A percentile compares a stretch with the other conserved stretches of the same genome.
phyloP scores from a whole-genome alignment of 2,797 vertebrate species.

The Pipistrellus pipistrellus region DNA sequence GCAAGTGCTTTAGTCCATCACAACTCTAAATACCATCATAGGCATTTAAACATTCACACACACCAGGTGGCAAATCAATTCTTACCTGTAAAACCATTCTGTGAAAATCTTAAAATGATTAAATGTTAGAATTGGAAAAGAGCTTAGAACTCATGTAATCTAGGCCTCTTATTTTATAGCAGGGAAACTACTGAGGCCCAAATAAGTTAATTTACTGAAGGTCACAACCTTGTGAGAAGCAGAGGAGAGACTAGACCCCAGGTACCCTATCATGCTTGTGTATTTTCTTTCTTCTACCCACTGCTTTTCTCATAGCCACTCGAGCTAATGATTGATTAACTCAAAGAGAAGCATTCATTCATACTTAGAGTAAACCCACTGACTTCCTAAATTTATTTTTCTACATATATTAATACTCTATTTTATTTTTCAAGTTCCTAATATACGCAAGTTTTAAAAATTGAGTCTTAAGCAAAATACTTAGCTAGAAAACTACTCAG shows the following conservation, averaged over 20 bases:
- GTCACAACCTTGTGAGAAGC: background rate
- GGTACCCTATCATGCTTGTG: background rate
- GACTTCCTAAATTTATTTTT: conserved; percentile 51
- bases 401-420: background rate
- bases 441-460: conserved; percentile 36
- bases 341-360: conserved; percentile 32
- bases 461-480: conserved; percentile 52
- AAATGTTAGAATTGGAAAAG: conserved; percentile 41
- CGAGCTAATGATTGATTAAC: background rate
- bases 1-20: background rate
- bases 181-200: background rate
- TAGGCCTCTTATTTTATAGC: conserved; percentile 1
- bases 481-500: background rate
- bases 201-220: background rate
- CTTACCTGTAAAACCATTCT: conserved; percentile 53
- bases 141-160: background rate
- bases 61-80: background rate
- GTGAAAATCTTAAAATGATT: conserved; percentile 43
- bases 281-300: background rate
- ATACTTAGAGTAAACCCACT: conserved; percentile 20
- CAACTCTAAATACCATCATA: background rate
- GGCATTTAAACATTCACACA: background rate
- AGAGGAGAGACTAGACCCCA: background rate
- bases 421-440: conserved; percentile 58
- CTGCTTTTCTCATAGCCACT: conserved; percentile 4